Evolutionary conservation across 2,888 invertebrate genomes (phyloP).

Genomic region (Prosapia bicincta): DNA sequence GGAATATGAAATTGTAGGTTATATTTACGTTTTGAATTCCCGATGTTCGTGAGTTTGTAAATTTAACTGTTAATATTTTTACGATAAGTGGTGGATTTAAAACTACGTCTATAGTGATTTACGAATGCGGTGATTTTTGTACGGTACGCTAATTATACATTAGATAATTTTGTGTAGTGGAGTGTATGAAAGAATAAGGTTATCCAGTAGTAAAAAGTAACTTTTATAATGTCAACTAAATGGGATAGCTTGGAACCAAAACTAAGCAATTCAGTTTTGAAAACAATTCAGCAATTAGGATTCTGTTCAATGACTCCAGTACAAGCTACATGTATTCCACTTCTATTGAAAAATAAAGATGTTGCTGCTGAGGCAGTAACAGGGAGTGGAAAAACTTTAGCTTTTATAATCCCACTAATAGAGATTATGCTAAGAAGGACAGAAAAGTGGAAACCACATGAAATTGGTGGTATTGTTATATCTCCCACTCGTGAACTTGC

Average conservation of each 20-base stretch:
- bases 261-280: constrained; percentile 48
- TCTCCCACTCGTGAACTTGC: constrained; percentile 97
- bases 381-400: constrained; percentile 96
- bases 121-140: no score
- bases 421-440: constrained; percentile 72
- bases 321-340: constrained; percentile 42
- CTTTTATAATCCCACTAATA: constrained; percentile 89
- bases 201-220: no score
- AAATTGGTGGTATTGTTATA: constrained; percentile 85
- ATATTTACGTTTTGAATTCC: no score
- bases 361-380: constrained; percentile 98
- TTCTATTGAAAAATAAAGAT: constrained; percentile 87
- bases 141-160: no score
- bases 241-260: constrained; percentile 51
- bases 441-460: constrained; percentile 63
- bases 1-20: no score
- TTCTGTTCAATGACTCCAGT: constrained; percentile 60
- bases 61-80: no score
- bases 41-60: no score
- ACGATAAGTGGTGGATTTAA: no score
- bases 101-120: no score
- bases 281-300: constrained; percentile 51
- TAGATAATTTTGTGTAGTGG: no score
- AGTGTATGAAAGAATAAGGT: no score
- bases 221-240: constrained; percentile 43